Evolutionary conservation across 1,140 invertebrate species (phyloP), one percentile per base, ranked within the genome.

Genomic region (Aphelinus certus): DNA sequence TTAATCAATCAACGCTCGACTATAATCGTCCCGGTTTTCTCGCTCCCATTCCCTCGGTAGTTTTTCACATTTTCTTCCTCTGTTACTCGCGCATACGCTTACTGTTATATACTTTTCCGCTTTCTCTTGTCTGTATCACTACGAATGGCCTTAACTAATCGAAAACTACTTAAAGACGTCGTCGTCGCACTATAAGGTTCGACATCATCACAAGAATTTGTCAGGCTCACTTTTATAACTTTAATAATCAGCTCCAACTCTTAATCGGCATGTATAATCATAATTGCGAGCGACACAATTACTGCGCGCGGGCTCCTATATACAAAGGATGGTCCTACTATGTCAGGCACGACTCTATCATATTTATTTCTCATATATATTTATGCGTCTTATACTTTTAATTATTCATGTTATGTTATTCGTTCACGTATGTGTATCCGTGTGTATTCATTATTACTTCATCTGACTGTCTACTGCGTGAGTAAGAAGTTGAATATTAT

Each of bases 301-400:
- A 48, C 60, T 70, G 51, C 46, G 51, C 46, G 53, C 57, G 43
- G 10, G 46, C 66, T 70, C 73, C 55, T 71, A 76, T 76, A 61
- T 76, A 76, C 70, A 76, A 71, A 71, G 75, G 75, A 68, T 76
- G 75, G 75, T 76, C 75, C 75, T 76, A 76, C 75, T 76, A 76
- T 64, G 65, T 76, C 70, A 76, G 75, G 75, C 75, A 76, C 75
- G 71, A 76, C 75, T 76, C 69, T 72, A 76, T 76, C 70, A 71
- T 76, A 71, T 51, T 71, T 71, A 71, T 42, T 71, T 71, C 10
- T 65, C 42, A 46, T 26, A 51, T 48, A 49, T 57, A 70, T 51
- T 73, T 67, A 67, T 67, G 57, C 61, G 63, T 73, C 71, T 65
- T 66, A 65, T 48, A 48, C 46, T 53, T 53, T 6, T 53, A 4